Conservation (phyloP, 2,797 vertebrate genomes). For the Gymnoscopelus braueri region DNA sequence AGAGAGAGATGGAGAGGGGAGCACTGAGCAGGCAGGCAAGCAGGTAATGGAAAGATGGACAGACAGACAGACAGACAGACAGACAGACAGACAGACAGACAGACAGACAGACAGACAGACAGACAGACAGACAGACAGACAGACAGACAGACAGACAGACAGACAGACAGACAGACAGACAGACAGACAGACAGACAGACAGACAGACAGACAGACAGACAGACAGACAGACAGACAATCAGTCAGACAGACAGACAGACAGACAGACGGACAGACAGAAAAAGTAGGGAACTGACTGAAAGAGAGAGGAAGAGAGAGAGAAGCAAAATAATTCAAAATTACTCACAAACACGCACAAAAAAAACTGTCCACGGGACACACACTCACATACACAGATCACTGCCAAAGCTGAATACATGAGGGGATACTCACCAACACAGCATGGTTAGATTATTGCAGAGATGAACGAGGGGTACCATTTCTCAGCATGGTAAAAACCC, state of each 20-base stretch:
- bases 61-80: slow-evolving; percentile 1
- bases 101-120: neutral
- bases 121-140: slow-evolving; percentile 2
- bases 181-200: slow-evolving; percentile 10
- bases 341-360: slow-evolving; percentile 1
- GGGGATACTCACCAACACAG: slow-evolving; percentile 52
- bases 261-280: too few relatives aligned
- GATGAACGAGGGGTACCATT: slow-evolving; percentile 22
- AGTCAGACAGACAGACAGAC: slow-evolving; percentile 19
- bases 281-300: neutral
- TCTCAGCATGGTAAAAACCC: slow-evolving; percentile 42
- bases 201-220: neutral
- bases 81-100: slow-evolving; percentile 10
- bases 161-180: slow-evolving; percentile 1
- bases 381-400: neutral
- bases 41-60: neutral
- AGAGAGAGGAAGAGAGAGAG: too few relatives aligned
- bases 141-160: slow-evolving; percentile 2
- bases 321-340: too few relatives aligned
- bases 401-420: neutral
- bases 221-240: slow-evolving; percentile 41
- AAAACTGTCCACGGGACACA: neutral
- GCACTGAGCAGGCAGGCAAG: slow-evolving; percentile 10
- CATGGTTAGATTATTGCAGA: slow-evolving; percentile 24
- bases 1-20: slow-evolving; percentile 2